Evolutionary conservation across 2,797 vertebrate genomes (phyloP).

Genomic region (Amphiprion clarkii): DNA sequence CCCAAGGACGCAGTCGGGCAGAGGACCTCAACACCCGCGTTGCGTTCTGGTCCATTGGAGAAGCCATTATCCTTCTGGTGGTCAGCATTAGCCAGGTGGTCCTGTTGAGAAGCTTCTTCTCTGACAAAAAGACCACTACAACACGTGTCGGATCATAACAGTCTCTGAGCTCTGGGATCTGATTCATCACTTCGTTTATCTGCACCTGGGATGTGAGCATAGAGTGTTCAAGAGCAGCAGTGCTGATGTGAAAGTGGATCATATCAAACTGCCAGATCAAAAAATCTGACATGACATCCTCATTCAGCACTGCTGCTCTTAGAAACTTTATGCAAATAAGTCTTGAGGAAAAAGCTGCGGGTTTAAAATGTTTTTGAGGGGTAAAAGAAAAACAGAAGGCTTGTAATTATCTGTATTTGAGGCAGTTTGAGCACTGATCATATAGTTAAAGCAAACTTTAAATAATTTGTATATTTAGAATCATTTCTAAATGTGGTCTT

Average conservation of each 20-base stretch:
- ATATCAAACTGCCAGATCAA: constrained; percentile 63
- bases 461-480: constrained; percentile 58
- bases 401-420: constrained; percentile 47
- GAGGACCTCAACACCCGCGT: constrained; percentile 98
- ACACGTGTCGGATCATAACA: constrained; percentile 96
- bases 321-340: constrained; percentile 51
- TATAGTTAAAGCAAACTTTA: constrained; percentile 43
- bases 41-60: constrained; percentile 98
- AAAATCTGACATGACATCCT: constrained; percentile 53
- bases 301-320: constrained; percentile 57
- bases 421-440: constrained; percentile 36
- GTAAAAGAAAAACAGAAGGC: constrained; percentile 30
- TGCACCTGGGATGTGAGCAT: constrained; percentile 37
- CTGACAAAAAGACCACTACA: constrained; percentile 97
- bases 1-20: constrained; percentile 96
- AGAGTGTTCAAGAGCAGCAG: constrained; percentile 62
- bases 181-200: constrained; percentile 48
- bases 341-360: constrained; percentile 25
- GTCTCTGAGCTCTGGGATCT: constrained; percentile 41
- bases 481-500: constrained; percentile 52
- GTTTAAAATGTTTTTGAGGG: constrained; percentile 47
- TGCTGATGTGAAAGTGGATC: constrained; percentile 54
- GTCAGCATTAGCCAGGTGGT: constrained; percentile 99
- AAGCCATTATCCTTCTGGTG: constrained; percentile 96
- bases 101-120: constrained; percentile 98